A percentile compares a stretch with the other conserved stretches of the same genome.
These are phyloP conservation scores for Carcina quercana DNA, from an alignment of 2,888 invertebrate genomes.

Conservation along the genomic window DNA sequence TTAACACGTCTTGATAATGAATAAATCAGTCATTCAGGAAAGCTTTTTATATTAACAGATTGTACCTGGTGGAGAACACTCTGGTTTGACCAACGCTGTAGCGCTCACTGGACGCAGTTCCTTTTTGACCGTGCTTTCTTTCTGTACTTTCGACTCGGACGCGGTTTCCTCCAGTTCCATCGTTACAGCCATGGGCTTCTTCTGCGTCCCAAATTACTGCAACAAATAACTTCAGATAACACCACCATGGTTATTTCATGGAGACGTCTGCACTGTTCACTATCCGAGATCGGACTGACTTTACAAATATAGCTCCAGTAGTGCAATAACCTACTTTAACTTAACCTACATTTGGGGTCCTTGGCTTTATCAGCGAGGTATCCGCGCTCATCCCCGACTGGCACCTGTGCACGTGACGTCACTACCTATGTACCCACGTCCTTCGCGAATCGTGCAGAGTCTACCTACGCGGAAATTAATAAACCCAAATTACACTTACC, in stretches of 20 bases:
- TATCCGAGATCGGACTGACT: constrained; percentile 42
- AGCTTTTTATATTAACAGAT: too few species aligned
- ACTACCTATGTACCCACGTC: constrained; percentile 33
- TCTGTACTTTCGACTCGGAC: constrained; percentile 64
- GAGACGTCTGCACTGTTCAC: constrained; percentile 37
- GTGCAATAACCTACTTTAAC: constrained; percentile 73
- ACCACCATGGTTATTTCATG: constrained; percentile 30
- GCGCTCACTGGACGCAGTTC: constrained; percentile 60
- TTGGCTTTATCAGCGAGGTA: constrained; percentile 52
- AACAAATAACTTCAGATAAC: constrained; percentile 31
- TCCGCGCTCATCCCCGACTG: constrained; percentile 60
- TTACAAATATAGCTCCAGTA: constrained; percentile 46
- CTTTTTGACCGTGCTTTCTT: constrained; percentile 54
- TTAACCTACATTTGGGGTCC: constrained; percentile 66
- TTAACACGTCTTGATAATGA: too few species aligned
- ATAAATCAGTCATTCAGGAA: too few species aligned
- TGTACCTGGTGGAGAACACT: too few species aligned
- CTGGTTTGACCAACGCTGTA: constrained; percentile 56
- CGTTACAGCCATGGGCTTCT: constrained; percentile 60
- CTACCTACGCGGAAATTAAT: constrained; percentile 59
- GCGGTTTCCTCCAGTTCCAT: constrained; percentile 64
- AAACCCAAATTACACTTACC: constrained; percentile 56
- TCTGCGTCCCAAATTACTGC: constrained; percentile 35
- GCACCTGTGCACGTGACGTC: constrained; percentile 65
- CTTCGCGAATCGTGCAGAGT: constrained; percentile 39